These are phyloP conservation scores for Cerastis leucographa DNA, from an alignment of 2,888 invertebrate species.

Conservation along the genomic window DNA sequence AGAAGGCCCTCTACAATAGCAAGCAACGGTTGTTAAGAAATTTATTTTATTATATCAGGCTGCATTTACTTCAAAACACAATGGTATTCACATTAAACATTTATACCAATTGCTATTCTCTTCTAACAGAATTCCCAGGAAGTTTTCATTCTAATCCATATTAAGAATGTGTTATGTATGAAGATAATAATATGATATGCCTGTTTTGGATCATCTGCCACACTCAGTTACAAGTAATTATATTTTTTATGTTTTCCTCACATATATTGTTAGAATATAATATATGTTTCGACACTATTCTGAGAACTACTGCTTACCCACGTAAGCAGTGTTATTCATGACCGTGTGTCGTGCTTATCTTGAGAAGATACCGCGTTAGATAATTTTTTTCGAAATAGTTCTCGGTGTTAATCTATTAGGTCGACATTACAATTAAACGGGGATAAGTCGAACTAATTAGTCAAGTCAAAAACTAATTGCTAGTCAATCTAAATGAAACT, in stretches of 20 bases:
- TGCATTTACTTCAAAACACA: not conserved
- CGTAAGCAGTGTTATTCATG: not conserved
- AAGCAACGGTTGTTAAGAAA: constrained; percentile 31
- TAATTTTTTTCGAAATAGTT: constrained; percentile 17
- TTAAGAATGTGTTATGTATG: not conserved
- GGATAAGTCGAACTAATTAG: not conserved
- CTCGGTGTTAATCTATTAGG: constrained; percentile 19
- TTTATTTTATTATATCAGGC: not conserved
- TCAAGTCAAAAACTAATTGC: constrained; percentile 4
- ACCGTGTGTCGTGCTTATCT: not conserved
- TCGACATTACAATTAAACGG: not conserved
- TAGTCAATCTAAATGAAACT: not conserved
- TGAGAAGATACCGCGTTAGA: not conserved
- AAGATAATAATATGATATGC: too few species aligned
- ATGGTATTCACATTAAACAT: not conserved
- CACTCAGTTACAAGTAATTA: not conserved
- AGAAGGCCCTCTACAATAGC: constrained; percentile 48
- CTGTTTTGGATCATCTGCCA: not conserved
- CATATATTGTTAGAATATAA: too few species aligned
- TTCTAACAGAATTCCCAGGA: not conserved
- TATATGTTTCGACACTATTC: too few species aligned
- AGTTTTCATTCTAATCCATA: not conserved
- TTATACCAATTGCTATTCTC: not conserved
- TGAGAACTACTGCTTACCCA: too few species aligned
- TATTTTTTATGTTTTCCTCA: not conserved